These are phyloP conservation scores for Cyclophora punctaria DNA, from an alignment of 2,888 invertebrate species.

Conservation along the genomic window DNA sequence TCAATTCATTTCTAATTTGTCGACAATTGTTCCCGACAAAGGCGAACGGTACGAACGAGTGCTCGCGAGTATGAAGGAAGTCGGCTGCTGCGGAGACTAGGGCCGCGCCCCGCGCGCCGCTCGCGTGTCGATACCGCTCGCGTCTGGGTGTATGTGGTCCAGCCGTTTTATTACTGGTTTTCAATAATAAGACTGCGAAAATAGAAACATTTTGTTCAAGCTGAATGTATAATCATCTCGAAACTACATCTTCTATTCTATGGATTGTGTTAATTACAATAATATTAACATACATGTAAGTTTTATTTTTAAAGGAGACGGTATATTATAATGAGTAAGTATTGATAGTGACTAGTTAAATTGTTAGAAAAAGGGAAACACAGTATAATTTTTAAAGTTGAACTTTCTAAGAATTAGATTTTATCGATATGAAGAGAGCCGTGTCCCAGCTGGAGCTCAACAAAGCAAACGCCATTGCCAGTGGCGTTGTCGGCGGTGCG, in stretches of 20 bases:
- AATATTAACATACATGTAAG: too few species aligned
- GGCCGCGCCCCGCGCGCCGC: constrained; percentile 19
- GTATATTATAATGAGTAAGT: too few species aligned
- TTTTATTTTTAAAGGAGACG: too few species aligned
- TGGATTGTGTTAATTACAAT: too few species aligned
- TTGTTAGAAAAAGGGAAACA: background rate
- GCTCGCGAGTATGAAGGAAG: constrained; percentile 74
- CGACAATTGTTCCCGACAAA: constrained; percentile 75
- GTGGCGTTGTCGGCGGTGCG: constrained; percentile 70
- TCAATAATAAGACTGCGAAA: too few species aligned
- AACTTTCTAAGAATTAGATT: background rate
- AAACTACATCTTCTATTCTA: too few species aligned
- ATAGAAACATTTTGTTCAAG: too few species aligned
- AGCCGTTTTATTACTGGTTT: too few species aligned
- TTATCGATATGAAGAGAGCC: constrained; percentile 21
- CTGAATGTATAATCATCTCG: too few species aligned
- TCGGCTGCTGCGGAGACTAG: constrained; percentile 59
- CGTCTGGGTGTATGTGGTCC: too few species aligned
- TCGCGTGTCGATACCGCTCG: background rate
- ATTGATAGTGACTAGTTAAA: too few species aligned
- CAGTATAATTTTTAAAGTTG: background rate
- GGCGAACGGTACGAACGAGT: constrained; percentile 69
- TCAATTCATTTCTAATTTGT: constrained; percentile 75
- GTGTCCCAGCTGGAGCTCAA: constrained; percentile 41
- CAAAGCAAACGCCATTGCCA: constrained; percentile 74